These are phyloP conservation scores for Alligator sinensis DNA, from an alignment of 2,113 vertebrate genomes.

Conservation along the genomic window DNA sequence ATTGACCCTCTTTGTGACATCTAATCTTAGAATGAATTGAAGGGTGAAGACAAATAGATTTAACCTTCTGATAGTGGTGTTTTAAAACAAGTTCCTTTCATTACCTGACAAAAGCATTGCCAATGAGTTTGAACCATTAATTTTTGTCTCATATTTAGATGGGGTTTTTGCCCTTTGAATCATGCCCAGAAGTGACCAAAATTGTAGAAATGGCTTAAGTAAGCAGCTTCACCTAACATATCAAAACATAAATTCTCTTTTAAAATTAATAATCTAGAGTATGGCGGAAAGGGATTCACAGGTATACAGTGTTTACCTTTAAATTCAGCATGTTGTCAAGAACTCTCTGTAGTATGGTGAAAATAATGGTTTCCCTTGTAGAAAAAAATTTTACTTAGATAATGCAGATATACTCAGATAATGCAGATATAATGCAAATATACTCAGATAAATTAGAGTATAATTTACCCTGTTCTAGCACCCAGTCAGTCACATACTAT, in stretches of 20 bases:
- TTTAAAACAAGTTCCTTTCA: neutral
- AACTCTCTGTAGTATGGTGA: neutral
- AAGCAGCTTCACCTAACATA: neutral
- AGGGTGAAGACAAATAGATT: neutral
- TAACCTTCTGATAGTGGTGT: neutral
- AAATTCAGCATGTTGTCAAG: neutral
- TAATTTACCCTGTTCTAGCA: no score
- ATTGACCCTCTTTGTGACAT: neutral
- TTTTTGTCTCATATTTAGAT: neutral
- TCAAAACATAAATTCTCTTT: neutral
- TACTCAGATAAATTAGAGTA: neutral
- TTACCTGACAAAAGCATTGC: neutral
- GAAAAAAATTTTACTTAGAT: neutral
- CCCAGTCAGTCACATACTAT: neutral
- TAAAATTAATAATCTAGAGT: neutral
- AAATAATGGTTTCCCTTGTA: neutral
- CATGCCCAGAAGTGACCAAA: neutral
- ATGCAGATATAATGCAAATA: no score
- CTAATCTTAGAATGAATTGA: neutral
- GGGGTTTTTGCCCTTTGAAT: neutral
- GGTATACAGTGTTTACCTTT: neutral
- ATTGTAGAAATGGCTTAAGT: neutral
- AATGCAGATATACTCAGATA: no score
- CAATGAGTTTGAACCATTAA: neutral
- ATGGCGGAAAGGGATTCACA: neutral